phyloP scores from a whole-genome alignment of 92 coral and sea anemone genomes.

The Epizoanthus rinbou region DNA sequence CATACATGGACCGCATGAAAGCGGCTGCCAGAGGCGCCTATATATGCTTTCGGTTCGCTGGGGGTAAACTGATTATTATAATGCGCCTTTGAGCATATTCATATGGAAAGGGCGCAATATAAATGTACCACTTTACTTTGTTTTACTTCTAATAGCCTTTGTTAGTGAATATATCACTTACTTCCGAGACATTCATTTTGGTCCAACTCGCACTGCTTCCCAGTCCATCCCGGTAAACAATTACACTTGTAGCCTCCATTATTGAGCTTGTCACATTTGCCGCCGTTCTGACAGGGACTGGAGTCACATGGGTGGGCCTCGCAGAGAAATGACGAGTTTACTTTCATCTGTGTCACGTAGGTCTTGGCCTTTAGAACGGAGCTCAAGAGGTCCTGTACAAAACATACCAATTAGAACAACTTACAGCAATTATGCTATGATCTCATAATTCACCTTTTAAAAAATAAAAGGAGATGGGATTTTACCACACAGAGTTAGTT shows the following conservation, averaged over 20 bases:
- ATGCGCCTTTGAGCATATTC: too few species aligned
- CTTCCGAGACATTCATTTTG: constrained; percentile 83
- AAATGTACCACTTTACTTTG: too few species aligned
- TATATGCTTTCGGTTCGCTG: too few species aligned
- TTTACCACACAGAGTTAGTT: too few species aligned
- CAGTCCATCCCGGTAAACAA: constrained; percentile 91
- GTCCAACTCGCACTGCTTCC: constrained; percentile 77
- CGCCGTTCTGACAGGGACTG: constrained; percentile 79
- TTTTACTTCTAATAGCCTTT: too few species aligned
- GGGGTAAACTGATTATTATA: too few species aligned
- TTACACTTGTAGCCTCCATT: constrained; percentile 60
- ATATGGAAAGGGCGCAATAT: too few species aligned
- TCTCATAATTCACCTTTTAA: too few species aligned
- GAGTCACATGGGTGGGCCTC: constrained; percentile 77
- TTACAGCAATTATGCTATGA: too few species aligned
- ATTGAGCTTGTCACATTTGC: constrained; percentile 61
- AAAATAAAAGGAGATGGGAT: too few species aligned
- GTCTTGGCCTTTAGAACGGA: constrained; percentile 45
- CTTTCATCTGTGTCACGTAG: constrained; percentile 54
- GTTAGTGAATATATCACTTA: not conserved
- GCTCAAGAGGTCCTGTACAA: constrained; percentile 60
- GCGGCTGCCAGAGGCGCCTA: too few species aligned
- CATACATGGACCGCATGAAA: too few species aligned
- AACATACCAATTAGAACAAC: not conserved
- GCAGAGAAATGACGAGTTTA: constrained; percentile 68